Evolutionary conservation across 2,797 vertebrate genomes (phyloP).

Genomic region (Setipinna tenuifilis): DNA sequence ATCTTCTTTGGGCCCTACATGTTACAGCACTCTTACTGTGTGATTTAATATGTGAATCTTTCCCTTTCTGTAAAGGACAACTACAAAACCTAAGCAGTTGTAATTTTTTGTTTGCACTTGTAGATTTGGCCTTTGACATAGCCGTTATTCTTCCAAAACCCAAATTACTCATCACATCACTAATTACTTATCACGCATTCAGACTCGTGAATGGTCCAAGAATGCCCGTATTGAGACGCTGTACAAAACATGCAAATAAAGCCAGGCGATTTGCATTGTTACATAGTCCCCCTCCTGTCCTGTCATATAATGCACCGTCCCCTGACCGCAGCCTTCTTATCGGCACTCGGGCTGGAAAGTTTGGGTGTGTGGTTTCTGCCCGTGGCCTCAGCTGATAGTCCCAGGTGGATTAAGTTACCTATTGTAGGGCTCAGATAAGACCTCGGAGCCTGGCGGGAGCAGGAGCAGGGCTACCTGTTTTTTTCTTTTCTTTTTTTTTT

Average conservation of each 20-base stretch:
- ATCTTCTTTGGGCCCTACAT: too few relatives aligned
- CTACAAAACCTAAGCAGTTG: too few relatives aligned
- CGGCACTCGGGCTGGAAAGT: not conserved
- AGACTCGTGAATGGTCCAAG: not conserved
- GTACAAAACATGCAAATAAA: not conserved
- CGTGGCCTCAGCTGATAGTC: constrained; percentile 50
- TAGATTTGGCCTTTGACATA: not conserved
- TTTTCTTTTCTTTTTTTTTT: not conserved
- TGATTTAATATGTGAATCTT: too few relatives aligned
- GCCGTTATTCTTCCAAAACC: not conserved
- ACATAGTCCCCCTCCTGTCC: not conserved
- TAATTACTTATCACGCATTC: not conserved
- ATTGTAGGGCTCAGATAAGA: constrained; percentile 4
- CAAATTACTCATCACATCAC: not conserved
- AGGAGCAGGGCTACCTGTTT: not conserved
- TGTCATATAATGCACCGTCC: not conserved
- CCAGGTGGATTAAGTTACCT: constrained; percentile 25
- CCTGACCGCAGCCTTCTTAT: not conserved
- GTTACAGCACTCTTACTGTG: too few relatives aligned
- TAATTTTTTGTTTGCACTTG: too few relatives aligned
- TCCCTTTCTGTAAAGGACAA: too few relatives aligned
- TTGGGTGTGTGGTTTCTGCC: constrained; percentile 20
- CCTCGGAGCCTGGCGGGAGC: not conserved
- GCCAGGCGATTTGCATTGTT: not conserved
- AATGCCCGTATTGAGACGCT: not conserved